A percentile compares a stretch with the other conserved stretches of the same genome.
phyloP scores from a whole-genome alignment of 2,797 vertebrate genomes.

The Harpagifer antarcticus region DNA sequence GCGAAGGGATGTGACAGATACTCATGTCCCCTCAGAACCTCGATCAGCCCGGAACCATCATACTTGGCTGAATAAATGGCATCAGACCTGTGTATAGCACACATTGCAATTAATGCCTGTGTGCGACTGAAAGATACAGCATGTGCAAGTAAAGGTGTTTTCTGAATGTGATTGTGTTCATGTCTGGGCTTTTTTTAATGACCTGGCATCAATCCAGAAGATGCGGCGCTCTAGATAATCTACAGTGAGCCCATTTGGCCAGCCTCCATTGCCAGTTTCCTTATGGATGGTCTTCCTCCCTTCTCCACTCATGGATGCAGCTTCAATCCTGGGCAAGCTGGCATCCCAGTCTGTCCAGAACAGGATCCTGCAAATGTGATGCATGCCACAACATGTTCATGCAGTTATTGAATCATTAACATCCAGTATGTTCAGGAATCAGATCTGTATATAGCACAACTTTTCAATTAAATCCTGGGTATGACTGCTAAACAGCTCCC shows the following conservation, averaged over 20 bases:
- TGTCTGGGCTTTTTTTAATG: constrained; percentile 35
- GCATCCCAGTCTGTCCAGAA: constrained; percentile 99
- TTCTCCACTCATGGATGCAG: constrained; percentile 96
- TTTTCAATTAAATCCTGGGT: no score
- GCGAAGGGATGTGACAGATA: constrained; percentile 97
- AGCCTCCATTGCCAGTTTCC: constrained; percentile 95
- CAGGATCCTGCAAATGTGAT: constrained; percentile 86
- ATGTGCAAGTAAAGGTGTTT: constrained; percentile 1
- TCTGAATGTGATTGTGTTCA: background rate
- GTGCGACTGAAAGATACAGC: background rate
- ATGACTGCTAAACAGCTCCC: background rate
- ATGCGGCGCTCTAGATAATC: constrained; percentile 97
- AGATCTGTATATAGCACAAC: background rate
- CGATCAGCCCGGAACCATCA: constrained; percentile 92
- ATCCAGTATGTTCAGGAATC: background rate
- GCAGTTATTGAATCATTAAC: background rate
- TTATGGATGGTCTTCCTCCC: constrained; percentile 96
- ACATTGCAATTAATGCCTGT: background rate
- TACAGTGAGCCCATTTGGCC: constrained; percentile 97
- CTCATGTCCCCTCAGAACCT: constrained; percentile 94
- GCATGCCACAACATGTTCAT: constrained; percentile 10
- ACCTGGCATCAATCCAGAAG: constrained; percentile 98
- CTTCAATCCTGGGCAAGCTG: constrained; percentile 95
- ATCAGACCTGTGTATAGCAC: constrained; percentile 87
- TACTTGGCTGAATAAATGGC: constrained; percentile 97